These are phyloP conservation scores for Cairina moschata DNA, from an alignment of 2,113 vertebrate genomes.

Conservation along the genomic window DNA sequence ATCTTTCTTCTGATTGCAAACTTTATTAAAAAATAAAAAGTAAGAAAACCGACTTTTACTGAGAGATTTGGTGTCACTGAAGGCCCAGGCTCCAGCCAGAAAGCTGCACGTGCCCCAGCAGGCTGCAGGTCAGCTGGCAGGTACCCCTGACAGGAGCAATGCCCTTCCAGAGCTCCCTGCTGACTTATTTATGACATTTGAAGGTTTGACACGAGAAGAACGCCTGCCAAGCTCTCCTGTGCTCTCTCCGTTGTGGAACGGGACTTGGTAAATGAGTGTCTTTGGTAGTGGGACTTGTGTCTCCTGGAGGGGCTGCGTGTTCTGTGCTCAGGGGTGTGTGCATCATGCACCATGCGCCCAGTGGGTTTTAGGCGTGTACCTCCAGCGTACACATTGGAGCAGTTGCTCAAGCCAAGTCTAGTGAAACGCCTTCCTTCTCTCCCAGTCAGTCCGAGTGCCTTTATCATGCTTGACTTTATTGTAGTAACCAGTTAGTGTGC, in stretches of 20 bases:
- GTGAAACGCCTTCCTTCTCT: background rate
- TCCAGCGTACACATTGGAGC: fast-evolving
- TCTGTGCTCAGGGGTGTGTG: too few relatives aligned
- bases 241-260: background rate
- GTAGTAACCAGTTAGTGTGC: too few relatives aligned
- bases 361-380: fast-evolving
- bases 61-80: background rate
- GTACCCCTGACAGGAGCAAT: background rate
- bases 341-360: fast-evolving
- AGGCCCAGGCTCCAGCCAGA: background rate
- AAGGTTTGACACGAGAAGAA: background rate
- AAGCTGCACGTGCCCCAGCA: background rate
- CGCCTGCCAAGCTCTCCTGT: background rate
- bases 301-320: background rate
- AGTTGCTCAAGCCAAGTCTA: background rate
- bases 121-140: background rate
- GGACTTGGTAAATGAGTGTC: background rate
- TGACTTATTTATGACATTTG: background rate
- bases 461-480: background rate
- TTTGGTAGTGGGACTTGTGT: background rate
- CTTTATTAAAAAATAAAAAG: background rate
- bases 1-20: background rate
- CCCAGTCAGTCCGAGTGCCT: background rate
- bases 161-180: fast-evolving
- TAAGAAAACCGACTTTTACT: background rate